phyloP scores from a whole-genome alignment of 2,797 vertebrate species.

The Coccyzus lansbergi region DNA sequence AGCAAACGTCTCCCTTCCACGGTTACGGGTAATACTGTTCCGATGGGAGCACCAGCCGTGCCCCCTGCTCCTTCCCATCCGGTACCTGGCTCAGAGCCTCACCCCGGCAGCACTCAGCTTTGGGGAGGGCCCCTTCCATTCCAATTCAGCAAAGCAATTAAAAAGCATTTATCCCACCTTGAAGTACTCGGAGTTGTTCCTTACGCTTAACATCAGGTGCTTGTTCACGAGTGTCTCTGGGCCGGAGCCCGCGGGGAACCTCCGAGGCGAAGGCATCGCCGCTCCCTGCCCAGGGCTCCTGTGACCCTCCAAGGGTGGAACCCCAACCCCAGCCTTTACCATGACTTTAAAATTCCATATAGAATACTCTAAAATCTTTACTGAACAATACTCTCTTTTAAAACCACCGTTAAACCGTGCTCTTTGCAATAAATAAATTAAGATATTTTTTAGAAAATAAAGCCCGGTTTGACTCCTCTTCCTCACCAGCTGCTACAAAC shows the following conservation, averaged over 20 bases:
- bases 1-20: slow-evolving; percentile 69
- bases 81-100: not conserved
- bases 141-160: not conserved
- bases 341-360: slow-evolving; percentile 52
- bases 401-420: slow-evolving; percentile 49
- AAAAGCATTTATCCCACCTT: not conserved
- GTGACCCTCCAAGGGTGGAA: rapidly evolving
- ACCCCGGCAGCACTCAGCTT: not conserved
- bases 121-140: not conserved
- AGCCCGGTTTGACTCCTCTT: slow-evolving; percentile 15
- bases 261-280: not conserved
- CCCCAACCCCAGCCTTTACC: not conserved
- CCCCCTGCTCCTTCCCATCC: not conserved
- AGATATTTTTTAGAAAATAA: slow-evolving; percentile 57
- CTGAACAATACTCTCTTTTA: slow-evolving; percentile 28
- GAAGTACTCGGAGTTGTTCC: not conserved
- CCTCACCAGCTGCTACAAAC: slow-evolving; percentile 49
- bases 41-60: not conserved
- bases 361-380: slow-evolving; percentile 52
- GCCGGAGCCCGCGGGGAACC: not conserved
- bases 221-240: not conserved
- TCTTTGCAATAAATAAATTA: slow-evolving; percentile 73
- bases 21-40: slow-evolving; percentile 77
- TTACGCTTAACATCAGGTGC: not conserved
- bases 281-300: not conserved